Conservation (phyloP, 1,140 invertebrate species). For the Augochlora pura region DNA sequence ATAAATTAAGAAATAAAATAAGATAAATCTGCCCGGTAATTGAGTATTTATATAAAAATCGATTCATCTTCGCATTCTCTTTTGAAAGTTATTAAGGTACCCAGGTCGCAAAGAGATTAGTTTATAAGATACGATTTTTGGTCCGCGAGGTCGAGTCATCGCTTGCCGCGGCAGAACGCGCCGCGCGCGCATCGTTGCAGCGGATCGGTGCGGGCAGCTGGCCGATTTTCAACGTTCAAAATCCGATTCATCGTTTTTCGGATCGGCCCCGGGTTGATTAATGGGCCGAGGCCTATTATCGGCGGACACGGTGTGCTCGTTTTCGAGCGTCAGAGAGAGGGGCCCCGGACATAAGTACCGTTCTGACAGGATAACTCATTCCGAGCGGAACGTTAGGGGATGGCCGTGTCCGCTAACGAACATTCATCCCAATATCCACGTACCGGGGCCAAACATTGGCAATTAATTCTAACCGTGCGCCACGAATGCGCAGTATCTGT, state of each 20-base stretch:
- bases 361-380: constrained; percentile 62
- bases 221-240: constrained; percentile 26
- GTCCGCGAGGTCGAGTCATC: no score
- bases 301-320: constrained; percentile 46
- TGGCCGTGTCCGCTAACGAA: constrained; percentile 63
- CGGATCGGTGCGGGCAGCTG: no score
- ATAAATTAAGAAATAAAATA: no score
- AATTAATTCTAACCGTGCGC: constrained; percentile 70
- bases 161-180: no score
- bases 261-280: constrained; percentile 42
- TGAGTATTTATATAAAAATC: no score
- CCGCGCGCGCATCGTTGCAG: no score
- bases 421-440: constrained; percentile 69
- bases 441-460: constrained; percentile 68
- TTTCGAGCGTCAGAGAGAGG: constrained; percentile 46
- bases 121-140: no score
- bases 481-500: constrained; percentile 71
- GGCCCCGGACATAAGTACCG: constrained; percentile 52
- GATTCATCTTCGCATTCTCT: no score
- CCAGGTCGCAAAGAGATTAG: no score
- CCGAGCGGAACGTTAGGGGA: constrained; percentile 47
- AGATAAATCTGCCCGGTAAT: no score
- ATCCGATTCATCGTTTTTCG: constrained; percentile 39
- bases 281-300: constrained; percentile 53
- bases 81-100: no score